Evolutionary conservation across 1,140 invertebrate species (phyloP).

Genomic region (Drosophila lacertosa): DNA sequence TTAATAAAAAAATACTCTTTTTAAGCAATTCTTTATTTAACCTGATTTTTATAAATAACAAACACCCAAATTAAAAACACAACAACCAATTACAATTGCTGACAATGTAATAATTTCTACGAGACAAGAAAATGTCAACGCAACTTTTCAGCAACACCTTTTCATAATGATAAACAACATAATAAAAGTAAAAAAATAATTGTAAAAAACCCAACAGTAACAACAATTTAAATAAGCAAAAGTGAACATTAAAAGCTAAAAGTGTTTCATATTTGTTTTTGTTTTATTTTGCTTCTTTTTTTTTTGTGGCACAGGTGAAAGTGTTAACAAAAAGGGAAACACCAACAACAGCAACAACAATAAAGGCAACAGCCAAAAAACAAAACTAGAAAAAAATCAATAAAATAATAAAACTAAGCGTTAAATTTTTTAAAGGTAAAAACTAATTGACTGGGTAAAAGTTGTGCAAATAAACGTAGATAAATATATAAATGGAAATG

Average conservation of each 20-base stretch:
- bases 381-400: slow-evolving; percentile 30
- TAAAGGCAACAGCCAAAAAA: slow-evolving; percentile 37
- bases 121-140: slow-evolving; percentile 23
- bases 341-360: slow-evolving; percentile 21
- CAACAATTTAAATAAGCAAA: slow-evolving; percentile 40
- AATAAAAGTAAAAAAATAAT: slow-evolving; percentile 43
- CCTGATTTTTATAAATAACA: neutral
- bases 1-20: neutral
- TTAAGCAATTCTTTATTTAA: neutral
- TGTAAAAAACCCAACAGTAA: slow-evolving; percentile 18
- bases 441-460: slow-evolving; percentile 67
- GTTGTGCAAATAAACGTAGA: slow-evolving; percentile 48
- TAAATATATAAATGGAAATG: slow-evolving; percentile 9
- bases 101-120: slow-evolving; percentile 29
- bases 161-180: slow-evolving; percentile 35
- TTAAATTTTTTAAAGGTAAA: slow-evolving; percentile 36
- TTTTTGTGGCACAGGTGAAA: slow-evolving; percentile 40
- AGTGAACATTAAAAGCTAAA: slow-evolving; percentile 31
- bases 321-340: slow-evolving; percentile 45
- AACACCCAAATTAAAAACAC: slow-evolving; percentile 4
- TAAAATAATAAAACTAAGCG: slow-evolving; percentile 36
- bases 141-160: slow-evolving; percentile 19
- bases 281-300: slow-evolving; percentile 17
- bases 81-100: slow-evolving; percentile 21
- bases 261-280: slow-evolving; percentile 27